Conservation (phyloP, 2,888 invertebrate genomes). For the Limnephilus marmoratus region DNA sequence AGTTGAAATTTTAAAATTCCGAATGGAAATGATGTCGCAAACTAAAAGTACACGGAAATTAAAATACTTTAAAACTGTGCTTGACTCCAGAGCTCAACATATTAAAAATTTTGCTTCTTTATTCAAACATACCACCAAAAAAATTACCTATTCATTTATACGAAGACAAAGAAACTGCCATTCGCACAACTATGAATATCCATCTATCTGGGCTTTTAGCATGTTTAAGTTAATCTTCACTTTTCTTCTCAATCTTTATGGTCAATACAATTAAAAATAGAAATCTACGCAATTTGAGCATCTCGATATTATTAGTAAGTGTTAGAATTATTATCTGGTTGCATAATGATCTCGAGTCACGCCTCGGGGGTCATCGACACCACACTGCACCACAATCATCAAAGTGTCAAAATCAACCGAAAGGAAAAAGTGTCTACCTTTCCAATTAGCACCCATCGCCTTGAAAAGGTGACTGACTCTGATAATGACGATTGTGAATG, state of each 20-base stretch:
- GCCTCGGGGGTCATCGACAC: conserved; percentile 14
- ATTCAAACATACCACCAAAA: neutral
- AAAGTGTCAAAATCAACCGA: conserved; percentile 28
- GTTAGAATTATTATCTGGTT: neutral
- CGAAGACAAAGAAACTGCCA: neutral
- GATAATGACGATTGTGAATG: conserved; percentile 8
- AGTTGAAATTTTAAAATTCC: too few relatives aligned
- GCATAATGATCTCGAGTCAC: neutral
- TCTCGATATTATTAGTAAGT: neutral
- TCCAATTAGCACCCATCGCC: conserved; percentile 20
- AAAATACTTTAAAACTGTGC: neutral
- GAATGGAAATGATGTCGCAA: too few relatives aligned
- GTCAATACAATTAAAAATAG: neutral
- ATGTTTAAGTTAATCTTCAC: neutral
- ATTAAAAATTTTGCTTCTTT: neutral
- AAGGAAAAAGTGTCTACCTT: neutral
- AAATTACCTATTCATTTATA: neutral
- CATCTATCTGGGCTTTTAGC: neutral
- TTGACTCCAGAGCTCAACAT: neutral
- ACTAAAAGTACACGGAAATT: neutral
- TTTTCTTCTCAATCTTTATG: neutral
- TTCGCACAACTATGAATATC: neutral
- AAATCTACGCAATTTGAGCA: neutral
- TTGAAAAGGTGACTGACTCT: neutral
- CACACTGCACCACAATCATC: conserved; percentile 19